Base-by-base conservation (phyloP, 1,140 invertebrate species). In the Drosophila asahinai region DNA sequence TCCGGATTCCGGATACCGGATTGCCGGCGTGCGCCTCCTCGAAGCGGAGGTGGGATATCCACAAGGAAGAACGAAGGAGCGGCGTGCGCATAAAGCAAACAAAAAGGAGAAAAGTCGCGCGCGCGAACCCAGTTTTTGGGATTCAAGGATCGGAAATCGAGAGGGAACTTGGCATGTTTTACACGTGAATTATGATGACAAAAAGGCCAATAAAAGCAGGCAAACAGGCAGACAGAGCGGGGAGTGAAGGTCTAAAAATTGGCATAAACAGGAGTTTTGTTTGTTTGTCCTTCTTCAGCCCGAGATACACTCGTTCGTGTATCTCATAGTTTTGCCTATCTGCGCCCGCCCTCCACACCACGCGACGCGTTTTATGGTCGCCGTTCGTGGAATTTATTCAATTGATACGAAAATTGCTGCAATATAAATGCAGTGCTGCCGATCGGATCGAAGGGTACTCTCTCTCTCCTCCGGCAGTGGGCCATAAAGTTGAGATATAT, bases 371-470 rank as follows among this genome's bases (percentile, higher is more conserved):
- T 90, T 90, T 90, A 89, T 86, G 86, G 58, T 61, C 48, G 64
- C 55, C n/a, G 68, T 90, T 90, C 86, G 86, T 86, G 82, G 86
- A 90, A 90, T 59, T 70, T 61, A 55, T 82, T 90, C 79, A 91
- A 90, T 90, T 90, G 86, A 90, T 86, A 67, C 82, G 68, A 90
- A 57, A 90, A 90, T 90, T 90, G 86, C 86, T 86, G 86, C 86
- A 90, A 90, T 90, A 90, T 90, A 90, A 89, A 90, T 58, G 72
- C 86, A 91, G 60, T 91, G 86, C 86, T 90, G 86, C 71, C 82
- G 86, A 91, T 86, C 82, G 79, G 61, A 61, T 70, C 51, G 52
- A 51, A 61, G 64, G 57, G 68, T 71, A 71, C 61, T 38, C 25
- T 38, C 45, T 22, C 27, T 12, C 30, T 14, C 33, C 52, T 51